Base-by-base conservation (phyloP, 2,797 vertebrate genomes). In the Brachyrhaphis roseni region DNA sequence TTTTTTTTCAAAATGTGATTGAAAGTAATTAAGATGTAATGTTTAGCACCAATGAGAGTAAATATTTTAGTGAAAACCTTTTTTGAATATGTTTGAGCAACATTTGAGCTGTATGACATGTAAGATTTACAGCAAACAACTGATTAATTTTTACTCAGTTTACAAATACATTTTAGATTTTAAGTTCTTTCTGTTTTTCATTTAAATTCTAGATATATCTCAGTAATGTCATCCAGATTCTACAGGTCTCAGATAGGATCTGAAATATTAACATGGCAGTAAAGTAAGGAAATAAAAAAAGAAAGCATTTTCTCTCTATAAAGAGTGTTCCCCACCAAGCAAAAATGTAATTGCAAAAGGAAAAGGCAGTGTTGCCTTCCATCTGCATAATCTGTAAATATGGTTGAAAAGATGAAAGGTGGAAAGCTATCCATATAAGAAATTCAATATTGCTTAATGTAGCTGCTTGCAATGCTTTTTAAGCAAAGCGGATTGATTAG, bases 401-500 rank as follows among this genome's bases (percentile, higher is more conserved):
- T 45, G 68, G 13, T 28, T n/a, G 68, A 71, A 70, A 51, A 70
- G 39, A 70, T 43, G 39, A 43, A 45, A n/a, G 68, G 36, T 41
- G 66, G 4, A 43, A 70, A 70, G 43, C 66, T 71, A 28, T 71
- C 41, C 23, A 71, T n/a, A 16, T 45, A 8, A 71, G 23, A 71
- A 45, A 45, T 45, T 78, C 45, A 66, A n/a, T 6, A 16, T 70
- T 77, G 62, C 57, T 41, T 26, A 26, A 39, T 28, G 26, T 71
- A 16, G 68, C 41, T 71, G 26, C 51, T 76, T 78, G 31, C 68
- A 76, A 12, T 75, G 36, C 57, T 77, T 79, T 41, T 76, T 78
- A 88, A 89, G 80, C 76, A 89, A 86, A 89, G 72, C 43, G 43
- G 57, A 95, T 94, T 93, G 90, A 95, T 93, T 84, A 15, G 41